Evolutionary conservation across 2,888 invertebrate species (phyloP).

Genomic region (Athetis lepigone): DNA sequence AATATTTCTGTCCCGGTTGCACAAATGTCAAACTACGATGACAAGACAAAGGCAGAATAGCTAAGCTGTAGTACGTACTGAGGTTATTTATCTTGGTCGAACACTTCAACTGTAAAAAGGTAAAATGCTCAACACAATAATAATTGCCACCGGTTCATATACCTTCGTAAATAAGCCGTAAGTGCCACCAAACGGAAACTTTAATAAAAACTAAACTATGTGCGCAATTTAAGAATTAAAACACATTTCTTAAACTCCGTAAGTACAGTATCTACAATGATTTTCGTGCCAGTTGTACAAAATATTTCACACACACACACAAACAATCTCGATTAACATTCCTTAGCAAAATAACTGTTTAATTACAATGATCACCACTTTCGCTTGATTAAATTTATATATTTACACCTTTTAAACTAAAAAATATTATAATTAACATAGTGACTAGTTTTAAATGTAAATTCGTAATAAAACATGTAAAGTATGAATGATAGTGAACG

Average conservation of each 20-base stretch:
- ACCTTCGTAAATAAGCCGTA: conserved; percentile 29
- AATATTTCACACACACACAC: conserved; percentile 55
- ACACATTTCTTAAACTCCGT: conserved; percentile 26
- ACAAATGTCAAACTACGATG: no score
- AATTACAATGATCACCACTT: conserved; percentile 68
- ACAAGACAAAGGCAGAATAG: no score
- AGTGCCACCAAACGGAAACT: conserved; percentile 53
- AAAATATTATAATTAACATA: conserved; percentile 67
- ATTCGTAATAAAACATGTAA: conserved; percentile 80
- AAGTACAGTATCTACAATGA: conserved; percentile 67
- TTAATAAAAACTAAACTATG: conserved; percentile 52
- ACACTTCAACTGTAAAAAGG: conserved; percentile 5
- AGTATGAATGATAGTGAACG: conserved; percentile 64
- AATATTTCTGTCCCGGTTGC: no score
- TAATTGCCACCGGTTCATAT: conserved; percentile 48
- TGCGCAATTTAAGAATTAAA: conserved; percentile 61
- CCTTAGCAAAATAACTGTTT: conserved; percentile 68
- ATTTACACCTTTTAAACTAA: conserved; percentile 69
- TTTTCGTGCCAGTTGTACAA: conserved; percentile 66
- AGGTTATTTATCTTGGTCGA: no score
- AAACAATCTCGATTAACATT: conserved; percentile 68
- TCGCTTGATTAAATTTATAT: conserved; percentile 65
- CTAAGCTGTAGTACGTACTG: no score
- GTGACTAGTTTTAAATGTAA: conserved; percentile 76
- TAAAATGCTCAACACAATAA: conserved; percentile 33